Conservation (phyloP, 2,113 vertebrate species). For the Myrmecophaga tridactyla region DNA sequence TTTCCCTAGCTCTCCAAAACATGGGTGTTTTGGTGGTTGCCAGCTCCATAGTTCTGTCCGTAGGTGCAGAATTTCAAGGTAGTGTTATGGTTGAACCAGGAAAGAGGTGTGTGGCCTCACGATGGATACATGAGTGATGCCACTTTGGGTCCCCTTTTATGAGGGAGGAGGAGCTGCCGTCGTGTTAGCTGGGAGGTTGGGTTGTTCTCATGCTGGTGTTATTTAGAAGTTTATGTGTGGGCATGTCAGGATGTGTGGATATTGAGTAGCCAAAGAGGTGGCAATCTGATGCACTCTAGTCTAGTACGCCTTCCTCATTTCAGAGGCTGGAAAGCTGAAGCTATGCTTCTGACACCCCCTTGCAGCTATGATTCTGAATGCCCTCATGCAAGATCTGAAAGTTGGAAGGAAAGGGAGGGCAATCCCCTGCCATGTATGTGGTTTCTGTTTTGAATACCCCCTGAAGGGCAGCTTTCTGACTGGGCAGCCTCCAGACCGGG, state of each 20-base stretch:
- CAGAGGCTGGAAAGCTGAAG: too few species aligned
- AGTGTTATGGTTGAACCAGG: background rate
- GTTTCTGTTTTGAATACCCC: too few species aligned
- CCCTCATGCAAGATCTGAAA: too few species aligned
- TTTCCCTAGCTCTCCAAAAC: background rate
- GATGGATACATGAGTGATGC: background rate
- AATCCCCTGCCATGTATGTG: too few species aligned
- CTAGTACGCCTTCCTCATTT: too few species aligned
- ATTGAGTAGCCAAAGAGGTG: background rate
- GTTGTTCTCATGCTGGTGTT: background rate
- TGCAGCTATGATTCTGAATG: too few species aligned
- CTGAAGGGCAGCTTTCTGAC: too few species aligned
- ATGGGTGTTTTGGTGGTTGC: background rate
- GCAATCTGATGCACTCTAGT: background rate
- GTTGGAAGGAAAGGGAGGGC: too few species aligned
- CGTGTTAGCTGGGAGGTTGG: background rate
- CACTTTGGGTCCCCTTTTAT: background rate
- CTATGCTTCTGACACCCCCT: too few species aligned
- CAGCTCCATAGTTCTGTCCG: background rate
- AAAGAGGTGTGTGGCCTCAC: background rate
- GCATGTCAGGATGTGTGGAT: background rate
- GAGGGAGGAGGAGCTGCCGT: background rate
- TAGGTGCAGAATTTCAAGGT: background rate
- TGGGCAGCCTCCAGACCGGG: too few species aligned
- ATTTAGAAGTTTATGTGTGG: background rate